These are phyloP conservation scores for Gobionotothen gibberifrons DNA, from an alignment of 2,797 vertebrate genomes.

Conservation along the genomic window DNA sequence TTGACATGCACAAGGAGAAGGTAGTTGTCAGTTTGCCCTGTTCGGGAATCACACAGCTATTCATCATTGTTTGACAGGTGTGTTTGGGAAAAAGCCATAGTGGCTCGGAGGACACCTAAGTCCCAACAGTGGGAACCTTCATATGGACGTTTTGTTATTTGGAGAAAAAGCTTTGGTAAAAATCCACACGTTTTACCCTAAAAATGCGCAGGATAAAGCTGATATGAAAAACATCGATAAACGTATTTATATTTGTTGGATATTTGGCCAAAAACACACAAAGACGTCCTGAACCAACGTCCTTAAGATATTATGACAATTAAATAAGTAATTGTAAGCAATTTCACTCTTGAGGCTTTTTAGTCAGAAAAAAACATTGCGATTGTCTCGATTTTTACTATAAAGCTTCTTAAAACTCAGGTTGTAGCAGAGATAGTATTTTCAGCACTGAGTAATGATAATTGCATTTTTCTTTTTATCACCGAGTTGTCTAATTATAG, in stretches of 20 bases:
- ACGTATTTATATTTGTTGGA: neutral
- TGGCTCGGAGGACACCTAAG: slow-evolving; percentile 43
- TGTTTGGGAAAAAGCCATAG: slow-evolving; percentile 49
- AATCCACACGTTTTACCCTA: neutral
- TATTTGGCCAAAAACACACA: neutral
- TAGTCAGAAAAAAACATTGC: neutral
- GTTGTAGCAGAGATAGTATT: neutral
- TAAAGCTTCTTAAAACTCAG: neutral
- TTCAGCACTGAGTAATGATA: neutral
- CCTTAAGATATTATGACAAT: neutral
- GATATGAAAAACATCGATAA: neutral
- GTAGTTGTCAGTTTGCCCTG: slow-evolving; percentile 75
- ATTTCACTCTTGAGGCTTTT: neutral
- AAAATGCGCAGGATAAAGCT: neutral
- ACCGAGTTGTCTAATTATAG: neutral
- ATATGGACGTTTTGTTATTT: neutral
- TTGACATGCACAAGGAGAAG: slow-evolving; percentile 75
- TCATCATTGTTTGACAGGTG: slow-evolving; percentile 76
- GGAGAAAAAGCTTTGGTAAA: neutral
- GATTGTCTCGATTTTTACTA: neutral
- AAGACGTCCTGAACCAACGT: neutral
- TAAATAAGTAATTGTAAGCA: neutral
- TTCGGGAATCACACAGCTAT: slow-evolving; percentile 65
- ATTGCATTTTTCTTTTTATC: too few relatives aligned
- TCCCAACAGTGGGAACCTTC: neutral